Evolutionary conservation across 2,797 vertebrate genomes (phyloP).

Genomic region (Hemibagrus guttatus): DNA sequence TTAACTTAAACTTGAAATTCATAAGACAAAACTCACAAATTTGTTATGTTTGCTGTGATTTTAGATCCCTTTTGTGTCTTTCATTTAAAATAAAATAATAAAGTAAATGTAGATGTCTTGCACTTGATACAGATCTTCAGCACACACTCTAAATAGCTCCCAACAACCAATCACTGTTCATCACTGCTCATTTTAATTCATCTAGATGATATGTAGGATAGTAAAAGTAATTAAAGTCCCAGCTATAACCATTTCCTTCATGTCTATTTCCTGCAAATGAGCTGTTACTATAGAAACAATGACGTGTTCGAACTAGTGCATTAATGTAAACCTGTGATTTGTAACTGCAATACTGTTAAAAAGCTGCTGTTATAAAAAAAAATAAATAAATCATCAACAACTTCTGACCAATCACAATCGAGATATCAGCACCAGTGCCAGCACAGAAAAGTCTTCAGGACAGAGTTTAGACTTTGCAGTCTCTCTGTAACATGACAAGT

Average conservation of each 20-base stretch:
- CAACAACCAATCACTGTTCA: neutral
- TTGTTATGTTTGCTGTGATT: neutral
- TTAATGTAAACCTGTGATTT: neutral
- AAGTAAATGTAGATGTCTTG: neutral
- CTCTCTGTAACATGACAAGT: neutral
- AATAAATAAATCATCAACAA: neutral
- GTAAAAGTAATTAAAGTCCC: neutral
- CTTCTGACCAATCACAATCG: neutral
- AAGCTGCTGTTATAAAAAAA: neutral
- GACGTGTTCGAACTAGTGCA: neutral
- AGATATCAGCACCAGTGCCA: neutral
- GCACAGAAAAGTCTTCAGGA: neutral
- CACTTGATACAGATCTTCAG: neutral
- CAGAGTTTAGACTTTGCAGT: neutral
- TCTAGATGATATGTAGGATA: neutral
- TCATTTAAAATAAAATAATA: neutral
- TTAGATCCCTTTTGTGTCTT: neutral
- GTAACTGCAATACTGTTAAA: neutral
- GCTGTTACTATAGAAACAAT: neutral
- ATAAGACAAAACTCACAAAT: neutral
- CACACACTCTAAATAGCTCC: neutral
- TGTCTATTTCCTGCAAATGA: neutral
- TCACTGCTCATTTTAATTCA: neutral
- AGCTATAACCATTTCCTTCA: neutral
- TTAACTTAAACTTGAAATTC: neutral